Conservation (phyloP, 2,888 invertebrate genomes). For the Amphipoea lucens region DNA sequence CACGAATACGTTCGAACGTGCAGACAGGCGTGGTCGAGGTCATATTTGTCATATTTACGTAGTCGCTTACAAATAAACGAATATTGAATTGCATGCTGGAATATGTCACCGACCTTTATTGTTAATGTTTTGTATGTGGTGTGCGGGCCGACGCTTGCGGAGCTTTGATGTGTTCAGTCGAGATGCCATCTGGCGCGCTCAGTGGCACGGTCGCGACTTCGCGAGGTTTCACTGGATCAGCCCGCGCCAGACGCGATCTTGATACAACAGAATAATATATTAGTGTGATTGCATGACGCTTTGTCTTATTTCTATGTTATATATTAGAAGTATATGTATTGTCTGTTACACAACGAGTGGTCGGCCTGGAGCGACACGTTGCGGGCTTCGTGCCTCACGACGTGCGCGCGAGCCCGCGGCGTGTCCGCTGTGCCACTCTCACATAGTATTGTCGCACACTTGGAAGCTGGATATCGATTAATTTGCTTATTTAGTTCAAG, state of each 20-base stretch:
- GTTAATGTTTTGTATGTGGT: neutral
- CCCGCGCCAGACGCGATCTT: neutral
- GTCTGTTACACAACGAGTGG: neutral
- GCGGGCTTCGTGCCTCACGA: neutral
- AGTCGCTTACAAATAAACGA: slow-evolving; percentile 11
- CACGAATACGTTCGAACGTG: slow-evolving; percentile 18
- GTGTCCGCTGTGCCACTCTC: neutral
- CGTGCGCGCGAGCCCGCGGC: neutral
- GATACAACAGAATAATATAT: neutral
- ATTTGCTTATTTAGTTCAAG: neutral
- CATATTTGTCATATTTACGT: slow-evolving; percentile 9
- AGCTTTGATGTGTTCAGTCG: neutral
- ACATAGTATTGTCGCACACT: neutral
- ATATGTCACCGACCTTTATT: neutral
- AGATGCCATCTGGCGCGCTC: neutral
- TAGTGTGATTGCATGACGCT: slow-evolving; percentile 50
- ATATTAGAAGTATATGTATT: neutral
- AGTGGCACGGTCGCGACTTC: too few species aligned
- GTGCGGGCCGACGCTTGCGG: slow-evolving; percentile 3
- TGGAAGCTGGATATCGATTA: neutral
- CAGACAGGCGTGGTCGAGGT: slow-evolving; percentile 26
- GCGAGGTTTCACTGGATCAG: neutral
- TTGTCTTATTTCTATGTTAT: slow-evolving; percentile 29
- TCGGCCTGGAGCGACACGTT: neutral
- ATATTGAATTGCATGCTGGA: slow-evolving; percentile 29